Conservation (phyloP, 2,888 invertebrate species). For the Falcaria lacertinaria region DNA sequence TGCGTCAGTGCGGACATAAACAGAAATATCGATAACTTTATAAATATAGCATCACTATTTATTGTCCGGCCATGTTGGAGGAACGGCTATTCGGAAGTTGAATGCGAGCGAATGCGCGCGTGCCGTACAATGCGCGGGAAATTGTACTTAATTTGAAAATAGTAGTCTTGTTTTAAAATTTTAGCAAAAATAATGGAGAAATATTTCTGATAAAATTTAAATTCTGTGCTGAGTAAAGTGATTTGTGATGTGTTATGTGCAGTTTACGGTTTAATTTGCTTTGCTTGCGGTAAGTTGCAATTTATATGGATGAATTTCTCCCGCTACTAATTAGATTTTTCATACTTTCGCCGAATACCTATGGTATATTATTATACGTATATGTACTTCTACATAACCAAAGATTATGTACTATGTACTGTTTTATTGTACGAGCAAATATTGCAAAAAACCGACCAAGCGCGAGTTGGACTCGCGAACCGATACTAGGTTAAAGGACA, state of each 20-base stretch:
- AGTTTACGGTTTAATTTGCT: background rate
- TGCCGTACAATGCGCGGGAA: background rate
- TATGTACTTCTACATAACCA: too few relatives aligned
- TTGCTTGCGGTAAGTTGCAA: background rate
- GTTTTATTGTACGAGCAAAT: too few relatives aligned
- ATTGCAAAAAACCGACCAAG: too few relatives aligned
- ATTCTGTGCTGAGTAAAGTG: background rate
- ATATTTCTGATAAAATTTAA: background rate
- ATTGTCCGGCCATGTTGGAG: background rate
- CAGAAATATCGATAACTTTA: background rate
- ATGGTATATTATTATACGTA: too few relatives aligned
- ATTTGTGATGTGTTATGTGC: background rate
- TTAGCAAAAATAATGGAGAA: background rate
- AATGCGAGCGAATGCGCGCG: background rate
- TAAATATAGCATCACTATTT: background rate
- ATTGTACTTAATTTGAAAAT: background rate
- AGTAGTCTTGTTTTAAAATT: background rate
- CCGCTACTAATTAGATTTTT: too few relatives aligned
- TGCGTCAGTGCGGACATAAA: background rate
- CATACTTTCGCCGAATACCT: too few relatives aligned
- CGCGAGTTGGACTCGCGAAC: too few relatives aligned
- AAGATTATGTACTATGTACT: too few relatives aligned
- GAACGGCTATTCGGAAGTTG: background rate
- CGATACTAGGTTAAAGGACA: too few relatives aligned
- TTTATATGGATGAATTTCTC: too few relatives aligned